A percentile compares a stretch with the other conserved stretches of the same genome.
These are phyloP conservation scores for Andricus quercusramuli DNA, from an alignment of 2,888 invertebrate genomes.

Conservation along the genomic window DNA sequence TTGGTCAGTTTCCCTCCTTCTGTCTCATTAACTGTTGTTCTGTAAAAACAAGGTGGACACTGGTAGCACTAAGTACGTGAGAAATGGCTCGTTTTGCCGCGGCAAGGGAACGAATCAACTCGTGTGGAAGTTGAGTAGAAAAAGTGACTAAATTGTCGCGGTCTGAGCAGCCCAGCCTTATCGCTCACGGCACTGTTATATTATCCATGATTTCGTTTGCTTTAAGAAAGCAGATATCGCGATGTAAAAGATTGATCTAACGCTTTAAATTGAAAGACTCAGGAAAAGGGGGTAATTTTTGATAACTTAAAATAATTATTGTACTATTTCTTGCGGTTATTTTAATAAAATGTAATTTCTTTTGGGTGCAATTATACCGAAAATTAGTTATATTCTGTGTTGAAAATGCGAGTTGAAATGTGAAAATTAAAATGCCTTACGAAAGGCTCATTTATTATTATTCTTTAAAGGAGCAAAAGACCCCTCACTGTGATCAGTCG, in stretches of 20 bases:
- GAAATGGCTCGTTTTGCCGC: constrained; percentile 32
- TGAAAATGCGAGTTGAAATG: too few relatives aligned
- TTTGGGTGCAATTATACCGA: too few relatives aligned
- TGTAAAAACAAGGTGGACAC: constrained; percentile 27
- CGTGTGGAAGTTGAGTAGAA: constrained; percentile 25
- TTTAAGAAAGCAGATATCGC: not conserved
- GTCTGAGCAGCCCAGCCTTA: not conserved
- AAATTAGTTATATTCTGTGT: too few relatives aligned
- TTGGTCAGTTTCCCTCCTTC: constrained; percentile 16
- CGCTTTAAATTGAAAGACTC: not conserved
- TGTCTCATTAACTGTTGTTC: constrained; percentile 19
- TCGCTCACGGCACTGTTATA: not conserved
- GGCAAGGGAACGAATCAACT: constrained; percentile 18
- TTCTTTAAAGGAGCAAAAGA: too few relatives aligned
- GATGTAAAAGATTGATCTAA: not conserved
- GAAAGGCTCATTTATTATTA: too few relatives aligned
- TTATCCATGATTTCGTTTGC: not conserved
- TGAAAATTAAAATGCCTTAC: too few relatives aligned
- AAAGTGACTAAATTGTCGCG: constrained; percentile 26
- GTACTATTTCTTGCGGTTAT: not conserved
- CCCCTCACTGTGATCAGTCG: too few relatives aligned
- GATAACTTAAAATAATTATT: not conserved
- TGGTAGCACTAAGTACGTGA: constrained; percentile 18
- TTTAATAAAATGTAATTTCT: too few relatives aligned
- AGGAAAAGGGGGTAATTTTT: not conserved